Conservation (phyloP, 2,888 invertebrate species). For the Protophormia terraenovae region DNA sequence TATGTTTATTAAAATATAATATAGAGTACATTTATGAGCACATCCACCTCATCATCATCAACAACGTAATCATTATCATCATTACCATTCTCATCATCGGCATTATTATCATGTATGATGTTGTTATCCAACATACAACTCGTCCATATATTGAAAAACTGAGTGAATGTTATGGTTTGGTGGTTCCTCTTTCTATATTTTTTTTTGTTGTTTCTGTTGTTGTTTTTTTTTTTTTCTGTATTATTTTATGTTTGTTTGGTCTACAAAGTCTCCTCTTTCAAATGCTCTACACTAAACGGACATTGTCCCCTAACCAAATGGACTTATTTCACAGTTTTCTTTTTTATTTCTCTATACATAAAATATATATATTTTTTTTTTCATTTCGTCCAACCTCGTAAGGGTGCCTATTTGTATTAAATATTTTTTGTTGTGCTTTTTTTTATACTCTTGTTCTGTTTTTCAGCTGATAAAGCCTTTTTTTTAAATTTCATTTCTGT, state of each 20-base stretch:
- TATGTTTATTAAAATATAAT: no score
- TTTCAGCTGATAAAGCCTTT: slow-evolving; percentile 57
- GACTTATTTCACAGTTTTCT: slow-evolving; percentile 37
- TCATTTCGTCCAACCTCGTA: slow-evolving; percentile 39
- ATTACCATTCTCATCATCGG: slow-evolving; percentile 13
- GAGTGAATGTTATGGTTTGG: slow-evolving; percentile 49
- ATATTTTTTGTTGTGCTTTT: neutral
- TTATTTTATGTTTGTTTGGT: slow-evolving; percentile 14
- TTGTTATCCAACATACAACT: neutral
- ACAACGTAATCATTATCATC: neutral
- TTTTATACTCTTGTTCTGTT: slow-evolving; percentile 10
- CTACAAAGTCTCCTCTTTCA: slow-evolving; percentile 25
- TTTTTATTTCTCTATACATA: neutral
- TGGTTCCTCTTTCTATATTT: slow-evolving; percentile 41
- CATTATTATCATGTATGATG: neutral
- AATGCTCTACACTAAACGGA: slow-evolving; percentile 52
- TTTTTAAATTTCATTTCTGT: neutral
- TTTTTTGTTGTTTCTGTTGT: neutral
- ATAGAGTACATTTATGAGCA: neutral
- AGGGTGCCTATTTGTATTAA: slow-evolving; percentile 58
- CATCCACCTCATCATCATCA: neutral
- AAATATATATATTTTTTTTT: neutral
- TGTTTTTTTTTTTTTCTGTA: slow-evolving; percentile 10
- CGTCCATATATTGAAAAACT: neutral
- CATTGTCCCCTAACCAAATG: slow-evolving; percentile 60